Conservation (phyloP, 2,888 invertebrate genomes). For the Tupiocoris notatus region DNA sequence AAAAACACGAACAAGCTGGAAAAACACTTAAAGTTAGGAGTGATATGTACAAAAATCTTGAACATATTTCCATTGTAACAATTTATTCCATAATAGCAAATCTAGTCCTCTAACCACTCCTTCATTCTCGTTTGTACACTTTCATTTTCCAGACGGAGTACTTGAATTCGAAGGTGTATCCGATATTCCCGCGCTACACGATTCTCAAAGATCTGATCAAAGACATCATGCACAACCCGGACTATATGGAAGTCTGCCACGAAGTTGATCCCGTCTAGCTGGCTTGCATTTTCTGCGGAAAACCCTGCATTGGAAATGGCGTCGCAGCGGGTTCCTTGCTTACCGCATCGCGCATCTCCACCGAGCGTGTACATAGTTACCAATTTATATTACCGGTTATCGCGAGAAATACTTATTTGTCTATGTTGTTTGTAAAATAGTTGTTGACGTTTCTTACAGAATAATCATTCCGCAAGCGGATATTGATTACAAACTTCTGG, state of each 20-base stretch:
- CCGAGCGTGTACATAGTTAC: neutral
- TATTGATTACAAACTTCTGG: too few relatives aligned
- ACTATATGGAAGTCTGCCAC: constrained; percentile 95
- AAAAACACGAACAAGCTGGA: too few relatives aligned
- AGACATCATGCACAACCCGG: constrained; percentile 91
- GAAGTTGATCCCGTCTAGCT: constrained; percentile 65
- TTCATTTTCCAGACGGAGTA: constrained; percentile 73
- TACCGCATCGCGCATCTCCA: neutral
- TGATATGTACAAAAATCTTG: too few relatives aligned
- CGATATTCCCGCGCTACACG: constrained; percentile 90
- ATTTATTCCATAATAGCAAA: neutral
- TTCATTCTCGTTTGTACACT: too few relatives aligned
- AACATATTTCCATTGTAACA: too few relatives aligned
- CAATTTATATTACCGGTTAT: neutral
- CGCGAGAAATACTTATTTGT: neutral
- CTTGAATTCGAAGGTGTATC: constrained; percentile 87
- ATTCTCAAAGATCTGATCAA: constrained; percentile 98
- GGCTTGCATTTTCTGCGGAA: neutral
- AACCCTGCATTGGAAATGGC: neutral
- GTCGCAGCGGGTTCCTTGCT: neutral
- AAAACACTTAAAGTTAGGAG: too few relatives aligned
- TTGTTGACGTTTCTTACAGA: too few relatives aligned
- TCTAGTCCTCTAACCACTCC: too few relatives aligned
- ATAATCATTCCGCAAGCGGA: too few relatives aligned
- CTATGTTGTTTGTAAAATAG: too few relatives aligned